Base-by-base conservation (phyloP, 2,797 vertebrate genomes). In the Brachyalestes nurse region DNA sequence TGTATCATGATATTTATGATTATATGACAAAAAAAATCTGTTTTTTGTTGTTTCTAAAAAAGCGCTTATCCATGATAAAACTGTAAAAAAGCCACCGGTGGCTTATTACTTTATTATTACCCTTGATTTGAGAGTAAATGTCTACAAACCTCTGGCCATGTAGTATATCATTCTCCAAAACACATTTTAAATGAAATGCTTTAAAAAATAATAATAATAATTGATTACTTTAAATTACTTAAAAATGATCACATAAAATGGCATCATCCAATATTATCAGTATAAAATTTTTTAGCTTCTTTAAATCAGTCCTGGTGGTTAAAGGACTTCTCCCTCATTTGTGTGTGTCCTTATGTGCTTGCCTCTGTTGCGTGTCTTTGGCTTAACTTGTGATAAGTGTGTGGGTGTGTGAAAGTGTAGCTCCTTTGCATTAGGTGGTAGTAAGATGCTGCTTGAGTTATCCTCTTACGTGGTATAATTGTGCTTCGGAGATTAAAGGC, bases 391-490 rank as follows among this genome's bases (percentile, higher is more conserved):
- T 42, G 34, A 47, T 38, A 55, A 66, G 65, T 10, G 40, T 45
- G 65, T 16, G 62, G 62, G 57, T 55, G 47, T 75, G 28, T 76
- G 57, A 70, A 71, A 78, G 53, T 23, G 49, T 67, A 21, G 65
- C 75, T 67, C 19, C 16, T 66, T 61, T 75, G 64, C 51, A 45
- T 75, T 60, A 38, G 45, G 25, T 45, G 53, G 34, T 28, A 64
- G 42, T 42, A 45, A 76, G n/a, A 55, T 75, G 23, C 42, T 2
- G 16, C 13, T 55, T 75, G 19, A 49, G 21, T 60, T 42, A 91
- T 89, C 89, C 88, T 91, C 86, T 90, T 90, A 86, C 74, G 72
- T 67, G 75, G 84, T 87, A 84, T 90, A 82, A 85, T 88, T 73
- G 25, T 82, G 84, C 75, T 83, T 82, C 80, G 84, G 74, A 85